phyloP scores from a whole-genome alignment of 1,140 invertebrate genomes.

The Dinothrombium tinctorium region DNA sequence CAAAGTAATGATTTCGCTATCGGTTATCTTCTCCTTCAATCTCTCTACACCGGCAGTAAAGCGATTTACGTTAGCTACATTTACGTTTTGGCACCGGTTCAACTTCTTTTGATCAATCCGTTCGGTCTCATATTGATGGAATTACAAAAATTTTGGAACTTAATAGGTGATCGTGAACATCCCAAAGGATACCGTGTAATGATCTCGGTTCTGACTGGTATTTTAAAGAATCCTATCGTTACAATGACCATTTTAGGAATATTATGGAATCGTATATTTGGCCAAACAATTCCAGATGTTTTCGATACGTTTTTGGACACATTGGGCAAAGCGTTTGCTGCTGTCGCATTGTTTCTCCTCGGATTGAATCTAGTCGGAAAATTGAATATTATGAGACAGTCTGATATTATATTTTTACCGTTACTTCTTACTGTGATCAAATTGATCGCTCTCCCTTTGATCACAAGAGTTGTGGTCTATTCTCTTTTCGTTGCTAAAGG shows the following conservation, averaged over 20 bases:
- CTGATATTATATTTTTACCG: constrained; percentile 48
- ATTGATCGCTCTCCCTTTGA: constrained; percentile 58
- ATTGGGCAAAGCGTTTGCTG: constrained; percentile 66
- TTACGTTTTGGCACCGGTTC: constrained; percentile 80
- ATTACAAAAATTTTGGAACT: constrained; percentile 38
- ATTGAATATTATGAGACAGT: constrained; percentile 41
- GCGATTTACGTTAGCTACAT: constrained; percentile 72
- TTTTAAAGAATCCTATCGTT: constrained; percentile 66
- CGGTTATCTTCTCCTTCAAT: constrained; percentile 48
- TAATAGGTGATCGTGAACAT: constrained; percentile 4
- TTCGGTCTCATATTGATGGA: constrained; percentile 75
- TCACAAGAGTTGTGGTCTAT: constrained; percentile 59
- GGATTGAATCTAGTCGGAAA: constrained; percentile 82
- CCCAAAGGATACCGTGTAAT: not conserved
- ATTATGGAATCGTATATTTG: constrained; percentile 54
- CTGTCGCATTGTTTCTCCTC: constrained; percentile 63
- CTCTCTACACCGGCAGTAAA: constrained; percentile 37
- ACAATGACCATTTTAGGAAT: constrained; percentile 81
- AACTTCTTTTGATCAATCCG: constrained; percentile 71
- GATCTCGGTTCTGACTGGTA: constrained; percentile 29
- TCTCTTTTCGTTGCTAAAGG: constrained; percentile 17
- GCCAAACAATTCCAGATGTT: constrained; percentile 44
- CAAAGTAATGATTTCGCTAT: constrained; percentile 96
- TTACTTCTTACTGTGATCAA: constrained; percentile 61
- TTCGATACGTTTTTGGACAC: constrained; percentile 43